Percentiles rank a stretch among this genome's conserved stretches.
Conservation (phyloP, 2,888 invertebrate genomes). For the Drosophila anomelani region DNA sequence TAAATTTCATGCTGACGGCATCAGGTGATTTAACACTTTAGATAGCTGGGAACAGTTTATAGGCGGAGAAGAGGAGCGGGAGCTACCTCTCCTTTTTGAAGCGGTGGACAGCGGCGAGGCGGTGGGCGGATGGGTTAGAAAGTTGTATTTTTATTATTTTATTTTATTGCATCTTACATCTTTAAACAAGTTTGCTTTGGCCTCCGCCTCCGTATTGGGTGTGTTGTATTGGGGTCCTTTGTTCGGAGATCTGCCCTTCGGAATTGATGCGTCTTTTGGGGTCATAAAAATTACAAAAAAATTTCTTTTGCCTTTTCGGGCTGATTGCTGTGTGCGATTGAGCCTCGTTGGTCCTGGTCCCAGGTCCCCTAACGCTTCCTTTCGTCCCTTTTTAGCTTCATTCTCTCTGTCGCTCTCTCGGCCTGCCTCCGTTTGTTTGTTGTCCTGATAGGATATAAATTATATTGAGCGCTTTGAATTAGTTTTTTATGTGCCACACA, state of each 20-base stretch:
- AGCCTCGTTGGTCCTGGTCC: slow-evolving; percentile 43
- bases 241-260: slow-evolving; percentile 49
- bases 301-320: slow-evolving; percentile 66
- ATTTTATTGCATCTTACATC: slow-evolving; percentile 73
- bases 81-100: slow-evolving; percentile 2
- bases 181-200: slow-evolving; percentile 66
- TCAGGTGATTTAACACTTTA: slow-evolving; percentile 84
- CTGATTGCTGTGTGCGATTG: slow-evolving; percentile 71
- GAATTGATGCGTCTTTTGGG: slow-evolving; percentile 81
- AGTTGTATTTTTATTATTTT: slow-evolving; percentile 80
- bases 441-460: slow-evolving; percentile 70
- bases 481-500: slow-evolving; percentile 77
- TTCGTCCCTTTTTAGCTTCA: slow-evolving; percentile 44
- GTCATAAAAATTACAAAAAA: slow-evolving; percentile 79
- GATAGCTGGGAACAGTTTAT: slow-evolving; percentile 81
- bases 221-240: slow-evolving; percentile 45
- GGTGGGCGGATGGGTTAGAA: slow-evolving; percentile 47
- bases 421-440: slow-evolving; percentile 30
- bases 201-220: slow-evolving; percentile 40
- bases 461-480: slow-evolving; percentile 78
- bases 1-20: slow-evolving; percentile 84
- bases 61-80: slow-evolving; percentile 50
- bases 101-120: slow-evolving; percentile 25
- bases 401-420: not conserved
- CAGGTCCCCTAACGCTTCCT: slow-evolving; percentile 36